These are phyloP conservation scores for Rhynchomys soricoides DNA, from an alignment of 2,113 vertebrate species.

Conservation along the genomic window DNA sequence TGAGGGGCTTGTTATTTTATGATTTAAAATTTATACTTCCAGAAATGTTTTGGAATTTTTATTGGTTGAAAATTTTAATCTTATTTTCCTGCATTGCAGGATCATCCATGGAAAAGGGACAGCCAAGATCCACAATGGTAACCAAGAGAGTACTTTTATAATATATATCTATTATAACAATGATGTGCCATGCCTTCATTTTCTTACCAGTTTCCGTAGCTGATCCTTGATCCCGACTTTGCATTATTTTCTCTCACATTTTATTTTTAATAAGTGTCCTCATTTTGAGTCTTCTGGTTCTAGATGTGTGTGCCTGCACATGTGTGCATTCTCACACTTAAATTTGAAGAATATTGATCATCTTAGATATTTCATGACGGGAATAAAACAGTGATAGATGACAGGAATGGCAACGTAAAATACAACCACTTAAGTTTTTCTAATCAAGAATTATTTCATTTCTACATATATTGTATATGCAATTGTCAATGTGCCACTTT, in stretches of 20 bases:
- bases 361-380: not conserved
- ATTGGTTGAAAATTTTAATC: conserved; percentile 25
- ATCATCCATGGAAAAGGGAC: conserved; percentile 46
- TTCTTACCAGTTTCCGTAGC: not conserved
- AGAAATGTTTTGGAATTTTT: conserved; percentile 43
- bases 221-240: not conserved
- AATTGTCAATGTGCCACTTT: conserved; percentile 30
- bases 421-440: conserved; percentile 9
- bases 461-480: not conserved
- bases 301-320: not conserved
- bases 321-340: not conserved
- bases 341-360: not conserved
- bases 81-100: conserved; percentile 70
- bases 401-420: conserved; percentile 51
- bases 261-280: not conserved
- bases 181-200: conserved; percentile 5
- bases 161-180: conserved; percentile 32
- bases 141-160: too few species aligned
- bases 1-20: not conserved
- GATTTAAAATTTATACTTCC: conserved; percentile 30
- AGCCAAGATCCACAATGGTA: conserved; percentile 70
- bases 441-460: conserved; percentile 31
- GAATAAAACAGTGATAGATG: conserved; percentile 12
- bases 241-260: not conserved
- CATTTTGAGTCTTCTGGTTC: not conserved